Base-by-base conservation (phyloP, 2,888 invertebrate species). In the Atrina japonica region DNA sequence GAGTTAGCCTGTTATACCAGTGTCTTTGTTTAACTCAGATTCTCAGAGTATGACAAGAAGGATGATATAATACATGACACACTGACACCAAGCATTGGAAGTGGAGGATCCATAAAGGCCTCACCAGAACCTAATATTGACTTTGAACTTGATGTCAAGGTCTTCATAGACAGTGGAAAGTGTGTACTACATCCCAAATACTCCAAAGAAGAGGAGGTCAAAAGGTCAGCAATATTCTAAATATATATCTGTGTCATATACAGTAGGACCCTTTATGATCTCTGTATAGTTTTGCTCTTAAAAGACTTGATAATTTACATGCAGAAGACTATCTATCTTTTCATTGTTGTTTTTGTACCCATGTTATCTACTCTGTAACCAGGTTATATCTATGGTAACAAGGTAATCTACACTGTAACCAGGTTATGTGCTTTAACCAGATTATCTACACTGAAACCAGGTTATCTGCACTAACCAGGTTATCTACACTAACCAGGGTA, bases 151-250 rank as follows among this genome's bases (percentile, higher is more conserved):
- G 98, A 98, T 89, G 96, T 99, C 6, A 97, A 97, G 91, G 97
- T 98, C 52, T 94, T 97, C 84, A 97, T 99, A 73, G 98, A 97
- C 91, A 97, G 97, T 84, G 98, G 98, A 9, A 97, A 98, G 91
- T 99, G 98, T 91, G 97, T 97, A 40, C 92, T 99, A 43, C 98
- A 98, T 90, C 98, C 98, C 1, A 82, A 82, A 70, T 77, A 82
- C 25, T 78, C 80, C 14, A 81, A 77, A 49, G 86, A 87, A 29
- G 84, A 84, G 30, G 85, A 86, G 47, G 66, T 73, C 21, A 83
- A 81, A 77, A 83, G 78, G 85, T 85, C 47, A 35, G 55, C 35
- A 35, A n/a, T n/a, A n/a, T n/a, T n/a, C n/a, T n/a, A n/a, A n/a
- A n/a, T n/a, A n/a, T n/a, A n/a, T n/a, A n/a, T n/a, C n/a, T n/a